A percentile compares a stretch with the other conserved stretches of the same genome.
Evolutionary conservation across 2,113 vertebrate genomes (phyloP).

Genomic region (Chamaea fasciata): DNA sequence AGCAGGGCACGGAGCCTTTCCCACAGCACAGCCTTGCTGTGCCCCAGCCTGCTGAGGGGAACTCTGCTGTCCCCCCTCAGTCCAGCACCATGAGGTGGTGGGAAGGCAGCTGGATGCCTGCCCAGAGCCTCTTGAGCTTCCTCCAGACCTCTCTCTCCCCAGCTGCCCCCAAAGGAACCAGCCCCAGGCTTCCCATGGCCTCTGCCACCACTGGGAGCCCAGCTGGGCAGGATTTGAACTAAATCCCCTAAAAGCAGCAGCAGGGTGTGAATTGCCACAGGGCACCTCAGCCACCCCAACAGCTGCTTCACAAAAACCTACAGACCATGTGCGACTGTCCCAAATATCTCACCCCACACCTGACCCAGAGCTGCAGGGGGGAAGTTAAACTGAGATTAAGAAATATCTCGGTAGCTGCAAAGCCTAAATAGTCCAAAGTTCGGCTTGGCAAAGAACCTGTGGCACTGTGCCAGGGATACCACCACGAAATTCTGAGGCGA

Average conservation of each 20-base stretch:
- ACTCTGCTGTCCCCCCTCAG: not conserved
- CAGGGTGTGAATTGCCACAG: rapidly evolving
- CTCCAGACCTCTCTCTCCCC: not conserved
- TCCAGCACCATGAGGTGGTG: not conserved
- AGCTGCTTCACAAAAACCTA: not conserved
- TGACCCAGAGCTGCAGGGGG: not conserved
- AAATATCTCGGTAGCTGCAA: rapidly evolving
- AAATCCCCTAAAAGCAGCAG: not conserved
- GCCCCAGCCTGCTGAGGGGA: not conserved
- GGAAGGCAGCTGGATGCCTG: not conserved
- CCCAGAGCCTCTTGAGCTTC: not conserved
- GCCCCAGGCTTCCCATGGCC: not conserved
- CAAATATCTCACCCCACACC: not conserved
- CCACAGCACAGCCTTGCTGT: rapidly evolving
- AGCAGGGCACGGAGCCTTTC: not conserved
- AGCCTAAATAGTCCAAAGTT: rapidly evolving
- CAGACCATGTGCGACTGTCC: rapidly evolving
- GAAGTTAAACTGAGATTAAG: not conserved
- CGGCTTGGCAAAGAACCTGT: rapidly evolving
- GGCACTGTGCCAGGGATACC: rapidly evolving
- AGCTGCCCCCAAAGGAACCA: rapidly evolving
- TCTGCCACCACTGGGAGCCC: not conserved
- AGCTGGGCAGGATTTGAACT: rapidly evolving
- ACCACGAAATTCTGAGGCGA: rapidly evolving
- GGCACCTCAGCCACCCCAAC: not conserved